These are phyloP conservation scores for Ceratotherium simum DNA, from an alignment of 2,113 vertebrate genomes.

Conservation along the genomic window DNA sequence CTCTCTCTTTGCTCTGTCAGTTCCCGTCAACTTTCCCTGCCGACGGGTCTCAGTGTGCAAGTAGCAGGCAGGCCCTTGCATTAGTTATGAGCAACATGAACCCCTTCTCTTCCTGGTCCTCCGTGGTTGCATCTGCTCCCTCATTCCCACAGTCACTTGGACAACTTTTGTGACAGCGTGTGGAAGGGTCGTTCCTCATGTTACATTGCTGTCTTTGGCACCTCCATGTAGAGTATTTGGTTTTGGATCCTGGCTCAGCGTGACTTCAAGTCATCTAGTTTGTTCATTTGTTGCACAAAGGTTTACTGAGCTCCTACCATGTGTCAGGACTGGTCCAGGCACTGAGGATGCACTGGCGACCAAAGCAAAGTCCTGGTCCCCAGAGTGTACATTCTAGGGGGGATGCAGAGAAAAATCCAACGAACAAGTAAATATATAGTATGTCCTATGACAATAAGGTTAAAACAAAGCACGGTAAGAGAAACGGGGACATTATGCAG, in stretches of 20 bases:
- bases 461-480: not conserved
- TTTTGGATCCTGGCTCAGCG: not conserved
- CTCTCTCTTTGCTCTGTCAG: not conserved
- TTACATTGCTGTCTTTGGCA: not conserved
- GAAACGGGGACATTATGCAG: no score
- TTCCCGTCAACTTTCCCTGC: not conserved
- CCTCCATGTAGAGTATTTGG: not conserved
- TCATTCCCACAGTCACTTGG: not conserved
- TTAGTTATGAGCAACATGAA: not conserved
- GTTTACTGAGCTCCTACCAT: not conserved
- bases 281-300: not conserved
- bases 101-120: not conserved
- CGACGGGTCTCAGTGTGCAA: rapidly evolving
- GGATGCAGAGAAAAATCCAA: not conserved
- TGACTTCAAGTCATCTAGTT: not conserved
- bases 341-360: not conserved
- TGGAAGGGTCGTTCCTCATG: not conserved
- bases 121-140: not conserved
- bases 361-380: not conserved
- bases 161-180: not conserved
- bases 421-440: not conserved
- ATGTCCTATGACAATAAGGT: no score
- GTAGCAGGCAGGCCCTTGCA: rapidly evolving
- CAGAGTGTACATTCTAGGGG: not conserved
- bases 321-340: not conserved